A percentile compares a stretch with the other conserved stretches of the same genome.
Conservation (phyloP, 1,140 invertebrate genomes). For the Hylaeus anthracinus region DNA sequence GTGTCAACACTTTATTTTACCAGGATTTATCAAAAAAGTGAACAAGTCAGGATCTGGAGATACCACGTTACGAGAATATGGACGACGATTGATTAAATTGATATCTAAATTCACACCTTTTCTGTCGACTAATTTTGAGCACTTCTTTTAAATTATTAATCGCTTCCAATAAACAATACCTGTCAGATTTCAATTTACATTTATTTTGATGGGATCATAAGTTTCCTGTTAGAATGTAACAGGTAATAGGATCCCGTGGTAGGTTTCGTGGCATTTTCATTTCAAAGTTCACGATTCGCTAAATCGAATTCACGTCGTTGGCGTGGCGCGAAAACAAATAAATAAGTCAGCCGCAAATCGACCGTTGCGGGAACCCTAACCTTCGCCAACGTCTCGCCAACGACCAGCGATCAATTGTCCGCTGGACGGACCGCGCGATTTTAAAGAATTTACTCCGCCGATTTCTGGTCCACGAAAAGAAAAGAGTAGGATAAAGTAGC, state of each 20-base stretch:
- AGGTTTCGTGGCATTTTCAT: slow-evolving; percentile 10
- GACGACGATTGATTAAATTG: too few relatives aligned
- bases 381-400: slow-evolving; percentile 2
- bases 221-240: too few relatives aligned
- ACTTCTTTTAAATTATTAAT: too few relatives aligned
- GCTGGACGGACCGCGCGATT: not conserved
- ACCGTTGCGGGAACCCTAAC: slow-evolving; percentile 10
- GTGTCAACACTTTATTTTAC: too few relatives aligned
- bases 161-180: too few relatives aligned
- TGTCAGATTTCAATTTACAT: too few relatives aligned
- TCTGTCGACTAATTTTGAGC: too few relatives aligned
- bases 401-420: not conserved
- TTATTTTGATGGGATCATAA: too few relatives aligned
- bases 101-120: too few relatives aligned
- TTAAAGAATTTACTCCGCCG: not conserved
- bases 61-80: too few relatives aligned
- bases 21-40: too few relatives aligned
- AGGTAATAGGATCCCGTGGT: not conserved
- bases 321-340: slow-evolving; percentile 20
- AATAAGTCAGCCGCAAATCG: slow-evolving; percentile 29
- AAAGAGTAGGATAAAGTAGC: slow-evolving; percentile 10
- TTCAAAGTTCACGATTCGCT: not conserved
- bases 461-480: not conserved
- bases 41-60: too few relatives aligned
- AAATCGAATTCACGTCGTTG: slow-evolving; percentile 3